phyloP scores from a whole-genome alignment of 1,140 invertebrate genomes.

The Sycophaga agraensis region DNA sequence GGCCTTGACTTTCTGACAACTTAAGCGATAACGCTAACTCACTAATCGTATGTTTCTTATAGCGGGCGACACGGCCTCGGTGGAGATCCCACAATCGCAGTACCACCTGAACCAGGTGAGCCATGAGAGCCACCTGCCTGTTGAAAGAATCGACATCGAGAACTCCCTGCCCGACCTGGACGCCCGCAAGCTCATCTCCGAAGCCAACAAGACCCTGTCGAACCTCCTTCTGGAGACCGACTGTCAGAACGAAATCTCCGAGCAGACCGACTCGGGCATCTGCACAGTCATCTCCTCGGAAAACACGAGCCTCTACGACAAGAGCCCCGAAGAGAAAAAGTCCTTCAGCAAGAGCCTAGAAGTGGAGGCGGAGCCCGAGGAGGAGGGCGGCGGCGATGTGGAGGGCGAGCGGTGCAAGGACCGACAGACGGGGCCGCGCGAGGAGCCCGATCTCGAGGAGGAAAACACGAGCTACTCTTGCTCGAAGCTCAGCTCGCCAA shows the following conservation, averaged over 20 bases:
- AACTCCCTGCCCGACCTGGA: constrained; percentile 59
- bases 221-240: constrained; percentile 60
- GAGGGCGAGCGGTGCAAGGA: no score
- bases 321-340: constrained; percentile 55
- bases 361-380: constrained; percentile 15
- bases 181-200: constrained; percentile 62
- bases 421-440: no score
- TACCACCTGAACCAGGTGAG: constrained; percentile 52
- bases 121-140: constrained; percentile 45
- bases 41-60: background rate
- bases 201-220: constrained; percentile 69
- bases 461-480: constrained; percentile 53
- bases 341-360: constrained; percentile 40
- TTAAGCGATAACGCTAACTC: no score
- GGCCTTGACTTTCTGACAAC: no score
- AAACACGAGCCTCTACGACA: constrained; percentile 66
- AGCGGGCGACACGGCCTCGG: constrained; percentile 31
- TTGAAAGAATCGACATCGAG: constrained; percentile 45
- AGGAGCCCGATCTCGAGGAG: constrained; percentile 35
- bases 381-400: constrained; percentile 4
- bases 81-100: constrained; percentile 36
- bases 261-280: constrained; percentile 69
- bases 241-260: constrained; percentile 52
- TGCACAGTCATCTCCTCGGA: constrained; percentile 64
- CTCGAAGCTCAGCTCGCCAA: constrained; percentile 47